Evolutionary conservation across 2,113 vertebrate species (phyloP), one percentile per base, ranked within the genome.

Genomic region (Pedionomus torquatus): DNA sequence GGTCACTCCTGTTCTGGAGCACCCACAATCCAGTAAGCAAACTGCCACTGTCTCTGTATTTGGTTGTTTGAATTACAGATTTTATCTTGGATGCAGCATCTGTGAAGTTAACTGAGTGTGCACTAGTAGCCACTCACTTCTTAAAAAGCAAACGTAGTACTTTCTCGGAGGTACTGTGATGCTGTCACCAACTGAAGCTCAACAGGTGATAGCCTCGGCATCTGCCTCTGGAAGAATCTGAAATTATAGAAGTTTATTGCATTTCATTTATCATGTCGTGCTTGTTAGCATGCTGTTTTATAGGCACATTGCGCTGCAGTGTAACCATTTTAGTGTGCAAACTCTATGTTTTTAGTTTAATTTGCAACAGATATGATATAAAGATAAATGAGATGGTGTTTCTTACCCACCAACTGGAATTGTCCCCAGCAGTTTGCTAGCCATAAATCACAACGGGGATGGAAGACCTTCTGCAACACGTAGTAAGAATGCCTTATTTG

Each of bases 241-340:
- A 98, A 98, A 98, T 97, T 96, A 89, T 92, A 77, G 80, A 77
- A 93, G 94, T 96, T 97, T 98, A 98, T 97, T 96, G 71, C 89
- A 83, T 88, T 90, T 70, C 90, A 97, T 98, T 97, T 88, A 97
- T 98, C 97, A 98, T 96, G 95, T 90, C 31, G 37, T 94, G 91
- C 93, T 97, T 97, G 96, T 98, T 97, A 97, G 85, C 98, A 96
- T 97, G 98, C 98, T 98, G 98, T 97, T 98, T 98, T 98, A 98
- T 97, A 92, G 98, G 93, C 95, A 97, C 72, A 96, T 96, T 94
- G 94, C 97, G 97, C 97, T 13, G 2, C 95, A 92, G 97, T 96
- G 97, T 85, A 97, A 97, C 91, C 52, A 74, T 95, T 98, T 97
- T 95, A 98, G 96, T 96, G 96, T 97, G 90, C 86, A 98, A 97